Percentiles rank a stretch among this genome's conserved stretches.
phyloP scores from a whole-genome alignment of 2,113 vertebrate genomes.

The Heterocephalus glaber region DNA sequence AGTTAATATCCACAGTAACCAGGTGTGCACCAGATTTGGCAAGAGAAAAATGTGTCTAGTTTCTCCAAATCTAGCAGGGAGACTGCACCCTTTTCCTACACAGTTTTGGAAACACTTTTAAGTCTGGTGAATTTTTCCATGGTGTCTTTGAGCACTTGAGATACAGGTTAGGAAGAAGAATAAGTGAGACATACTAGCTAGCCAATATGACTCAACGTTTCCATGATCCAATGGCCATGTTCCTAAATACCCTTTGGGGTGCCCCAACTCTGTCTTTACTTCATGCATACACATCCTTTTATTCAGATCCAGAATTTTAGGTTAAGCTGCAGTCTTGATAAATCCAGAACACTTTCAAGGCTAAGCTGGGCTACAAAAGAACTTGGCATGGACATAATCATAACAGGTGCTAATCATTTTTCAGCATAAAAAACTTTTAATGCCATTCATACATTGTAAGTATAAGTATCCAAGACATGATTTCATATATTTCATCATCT shows the following conservation, averaged over 20 bases:
- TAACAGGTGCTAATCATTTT: not conserved
- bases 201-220: not conserved
- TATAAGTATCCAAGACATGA: not conserved
- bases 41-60: not conserved
- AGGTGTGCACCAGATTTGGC: constrained; percentile 2
- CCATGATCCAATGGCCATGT: not conserved
- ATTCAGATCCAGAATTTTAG: constrained; percentile 10
- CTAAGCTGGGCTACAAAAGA: not conserved
- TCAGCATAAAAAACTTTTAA: not conserved
- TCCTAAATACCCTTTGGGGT: not conserved
- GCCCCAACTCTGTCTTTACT: not conserved
- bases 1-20: not conserved
- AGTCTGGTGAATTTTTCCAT: constrained; percentile 8
- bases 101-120: constrained; percentile 31
- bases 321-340: not conserved
- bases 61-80: not conserved
- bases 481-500: constrained; percentile 30
- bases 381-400: not conserved
- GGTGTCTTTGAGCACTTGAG: constrained; percentile 27
- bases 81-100: not conserved
- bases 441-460: not conserved
- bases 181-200: not conserved
- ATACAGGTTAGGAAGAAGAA: not conserved
- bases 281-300: not conserved
- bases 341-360: not conserved